Base-by-base conservation (phyloP, 2,113 vertebrate species). In the Eulemur rufifrons region DNA sequence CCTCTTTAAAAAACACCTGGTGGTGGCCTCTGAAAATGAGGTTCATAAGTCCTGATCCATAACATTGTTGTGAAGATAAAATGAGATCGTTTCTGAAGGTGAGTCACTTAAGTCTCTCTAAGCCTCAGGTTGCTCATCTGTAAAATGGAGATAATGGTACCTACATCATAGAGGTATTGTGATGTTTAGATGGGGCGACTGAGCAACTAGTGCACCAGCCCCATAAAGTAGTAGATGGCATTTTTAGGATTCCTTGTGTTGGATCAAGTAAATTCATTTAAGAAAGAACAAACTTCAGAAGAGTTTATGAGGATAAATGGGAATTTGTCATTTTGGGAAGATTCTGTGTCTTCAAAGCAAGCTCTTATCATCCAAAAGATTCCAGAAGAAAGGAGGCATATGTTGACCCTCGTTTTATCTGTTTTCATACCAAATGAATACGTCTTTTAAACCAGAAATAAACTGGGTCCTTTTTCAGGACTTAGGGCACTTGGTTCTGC, bases 281-380 rank as follows among this genome's bases (percentile, higher is more conserved):
- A 94, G 73, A 73, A 95, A 98, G 50, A 94, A 86, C 21, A 83
- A 91, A 95, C 90, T 80, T 81, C 88, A 89, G 89, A n/a, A 50
- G 39, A n/a, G 34, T 42, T 96, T 94, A 61, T 27, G 81, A 74
- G 32, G 63, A 59, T 68, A 97, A 86, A 45, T 69, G 64, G 85
- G 66, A 92, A 86, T 78, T 92, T 96, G 80, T 86, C 13, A 95
- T 88, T 94, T 97, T 32, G 91, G 69, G 56, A 95, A 96, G 64
- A 52, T 78, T 96, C 77, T 83, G 92, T 88, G 88, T 27, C n/a
- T 92, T 95, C 39, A 54, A 91, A 83, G 45, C 20, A 96, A 93
- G 93, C 12, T 50, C 98, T 68, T 42, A 56, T 50, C 56, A 39
- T 92, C 92, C n/a, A 87, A 32, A 85, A 50, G 66, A 39, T 34